phyloP scores from a whole-genome alignment of 2,113 vertebrate genomes.

The Limnothrissa miodon region DNA sequence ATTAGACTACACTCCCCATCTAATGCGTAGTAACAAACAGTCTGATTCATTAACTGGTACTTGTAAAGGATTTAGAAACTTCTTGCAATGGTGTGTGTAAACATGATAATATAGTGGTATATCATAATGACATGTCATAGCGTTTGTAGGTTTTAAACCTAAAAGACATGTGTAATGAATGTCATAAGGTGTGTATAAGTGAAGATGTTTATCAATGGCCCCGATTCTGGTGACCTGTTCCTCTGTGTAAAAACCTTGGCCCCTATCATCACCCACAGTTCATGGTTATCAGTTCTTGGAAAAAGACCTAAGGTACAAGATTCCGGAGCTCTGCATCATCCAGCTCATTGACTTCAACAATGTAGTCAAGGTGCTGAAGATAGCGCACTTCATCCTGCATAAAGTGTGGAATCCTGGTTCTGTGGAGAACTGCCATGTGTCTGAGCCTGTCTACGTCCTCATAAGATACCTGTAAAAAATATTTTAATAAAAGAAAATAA shows the following conservation, averaged over 20 bases:
- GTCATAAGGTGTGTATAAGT: neutral
- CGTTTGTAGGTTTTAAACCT: neutral
- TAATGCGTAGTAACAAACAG: neutral
- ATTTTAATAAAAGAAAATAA: neutral
- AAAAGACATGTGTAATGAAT: neutral
- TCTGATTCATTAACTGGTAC: neutral
- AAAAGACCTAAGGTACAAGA: conserved; percentile 76
- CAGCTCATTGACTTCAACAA: conserved; percentile 84
- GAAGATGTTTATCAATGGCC: neutral
- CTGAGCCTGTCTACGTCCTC: conserved; percentile 88
- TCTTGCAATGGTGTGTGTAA: neutral
- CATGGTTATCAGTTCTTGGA: neutral
- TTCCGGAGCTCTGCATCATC: conserved; percentile 77
- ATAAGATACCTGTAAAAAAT: conserved; percentile 82
- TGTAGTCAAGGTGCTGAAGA: conserved; percentile 87
- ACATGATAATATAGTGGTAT: neutral
- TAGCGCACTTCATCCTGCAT: conserved; percentile 88
- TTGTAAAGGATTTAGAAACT: neutral
- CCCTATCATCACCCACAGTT: neutral
- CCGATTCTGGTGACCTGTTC: neutral
- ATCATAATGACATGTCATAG: neutral
- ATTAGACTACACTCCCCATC: neutral
- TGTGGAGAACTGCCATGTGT: conserved; percentile 71
- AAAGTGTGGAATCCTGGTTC: conserved; percentile 89
- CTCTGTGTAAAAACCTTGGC: conserved; percentile 10